Evolutionary conservation across 2,888 invertebrate genomes (phyloP).

Genomic region (Patella pellucida): DNA sequence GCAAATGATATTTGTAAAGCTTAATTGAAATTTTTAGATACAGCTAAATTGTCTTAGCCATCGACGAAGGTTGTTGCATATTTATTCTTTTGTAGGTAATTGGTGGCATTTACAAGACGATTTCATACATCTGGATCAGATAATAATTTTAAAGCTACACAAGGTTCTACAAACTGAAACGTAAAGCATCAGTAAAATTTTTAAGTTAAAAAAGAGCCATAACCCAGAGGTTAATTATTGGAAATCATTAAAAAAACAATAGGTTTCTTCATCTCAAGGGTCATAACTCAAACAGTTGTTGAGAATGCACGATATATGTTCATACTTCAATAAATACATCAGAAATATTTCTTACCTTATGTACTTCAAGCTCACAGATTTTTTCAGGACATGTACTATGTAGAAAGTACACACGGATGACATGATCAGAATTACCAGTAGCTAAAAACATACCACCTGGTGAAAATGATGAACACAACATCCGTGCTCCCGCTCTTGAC

Average conservation of each 20-base stretch:
- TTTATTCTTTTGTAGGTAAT: too few species aligned
- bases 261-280: not conserved
- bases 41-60: too few species aligned
- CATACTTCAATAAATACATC: constrained; percentile 22
- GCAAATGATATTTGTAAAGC: too few species aligned
- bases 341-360: constrained; percentile 73
- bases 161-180: too few species aligned
- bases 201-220: not conserved
- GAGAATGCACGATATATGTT: not conserved
- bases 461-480: constrained; percentile 93
- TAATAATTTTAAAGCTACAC: too few species aligned
- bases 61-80: too few species aligned
- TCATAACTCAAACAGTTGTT: not conserved
- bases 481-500: constrained; percentile 93
- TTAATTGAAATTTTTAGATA: too few species aligned
- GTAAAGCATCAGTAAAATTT: not conserved
- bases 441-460: constrained; percentile 90
- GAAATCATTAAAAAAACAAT: too few species aligned
- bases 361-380: constrained; percentile 84
- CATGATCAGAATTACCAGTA: constrained; percentile 94
- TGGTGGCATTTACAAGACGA: too few species aligned
- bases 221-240: not conserved
- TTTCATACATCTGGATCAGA: too few species aligned
- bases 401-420: constrained; percentile 90
- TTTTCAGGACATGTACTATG: constrained; percentile 83